These are phyloP conservation scores for Cottus gobio DNA, from an alignment of 2,113 vertebrate genomes.

Conservation along the genomic window DNA sequence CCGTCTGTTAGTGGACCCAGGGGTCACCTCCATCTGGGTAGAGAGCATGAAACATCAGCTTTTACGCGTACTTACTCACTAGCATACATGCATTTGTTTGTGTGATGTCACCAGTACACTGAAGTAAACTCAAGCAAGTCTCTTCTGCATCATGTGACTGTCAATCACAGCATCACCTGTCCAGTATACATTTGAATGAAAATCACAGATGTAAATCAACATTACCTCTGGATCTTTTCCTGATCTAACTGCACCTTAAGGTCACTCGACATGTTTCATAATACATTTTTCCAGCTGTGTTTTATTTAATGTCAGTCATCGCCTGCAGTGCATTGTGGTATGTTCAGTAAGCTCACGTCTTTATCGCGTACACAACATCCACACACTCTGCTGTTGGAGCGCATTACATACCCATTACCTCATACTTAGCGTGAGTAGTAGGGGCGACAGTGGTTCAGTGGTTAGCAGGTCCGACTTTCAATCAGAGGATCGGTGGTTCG, in stretches of 20 bases:
- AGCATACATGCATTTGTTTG: neutral
- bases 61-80: conserved; percentile 2
- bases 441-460: too few relatives aligned
- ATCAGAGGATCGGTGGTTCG: too few relatives aligned
- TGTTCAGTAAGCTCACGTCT: neutral
- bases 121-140: neutral
- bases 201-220: too few relatives aligned
- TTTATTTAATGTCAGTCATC: too few relatives aligned
- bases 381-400: neutral
- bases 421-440: neutral
- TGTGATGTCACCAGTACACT: too few relatives aligned
- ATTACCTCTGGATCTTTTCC: too few relatives aligned
- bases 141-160: neutral
- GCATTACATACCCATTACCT: neutral
- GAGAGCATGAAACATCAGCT: conserved; percentile 17
- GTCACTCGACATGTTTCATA: too few relatives aligned
- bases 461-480: too few relatives aligned
- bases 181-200: too few relatives aligned
- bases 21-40: conserved; percentile 72
- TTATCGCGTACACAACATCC: neutral
- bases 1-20: conserved; percentile 45
- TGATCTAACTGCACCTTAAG: too few relatives aligned
- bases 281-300: too few relatives aligned
- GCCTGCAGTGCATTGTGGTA: neutral
- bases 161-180: too few relatives aligned